A percentile compares a stretch with the other conserved stretches of the same genome.
Evolutionary conservation across 2,797 vertebrate genomes (phyloP).

Genomic region (Alectoris magna): DNA sequence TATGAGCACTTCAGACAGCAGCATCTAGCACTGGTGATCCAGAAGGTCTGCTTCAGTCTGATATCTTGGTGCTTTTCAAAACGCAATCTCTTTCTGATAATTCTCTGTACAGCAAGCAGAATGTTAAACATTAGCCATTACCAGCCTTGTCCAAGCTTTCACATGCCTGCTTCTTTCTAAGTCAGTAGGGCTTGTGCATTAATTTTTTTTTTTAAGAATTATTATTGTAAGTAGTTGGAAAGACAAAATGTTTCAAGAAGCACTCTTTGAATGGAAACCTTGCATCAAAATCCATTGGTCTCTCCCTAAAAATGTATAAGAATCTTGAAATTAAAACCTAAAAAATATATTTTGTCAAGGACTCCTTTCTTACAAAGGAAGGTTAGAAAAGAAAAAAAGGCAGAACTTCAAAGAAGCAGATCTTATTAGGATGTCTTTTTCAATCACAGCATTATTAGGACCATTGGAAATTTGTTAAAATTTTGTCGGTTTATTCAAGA

Average conservation of each 20-base stretch:
- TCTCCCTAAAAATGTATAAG: neutral
- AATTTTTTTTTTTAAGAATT: neutral
- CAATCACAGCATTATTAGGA: conserved; percentile 7
- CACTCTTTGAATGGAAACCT: neutral
- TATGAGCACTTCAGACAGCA: neutral
- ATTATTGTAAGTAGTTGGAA: neutral
- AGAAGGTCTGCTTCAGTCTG: neutral
- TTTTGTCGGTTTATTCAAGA: neutral
- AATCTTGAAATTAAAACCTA: conserved; percentile 1
- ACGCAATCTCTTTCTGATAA: neutral
- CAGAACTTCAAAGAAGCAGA: conserved; percentile 20
- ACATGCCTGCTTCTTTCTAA: neutral
- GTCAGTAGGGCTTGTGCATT: neutral
- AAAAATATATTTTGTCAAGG: neutral
- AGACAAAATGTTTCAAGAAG: neutral
- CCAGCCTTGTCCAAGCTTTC: neutral
- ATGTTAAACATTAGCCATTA: neutral
- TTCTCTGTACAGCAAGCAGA: neutral
- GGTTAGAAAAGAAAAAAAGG: conserved; percentile 8
- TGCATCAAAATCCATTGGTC: neutral
- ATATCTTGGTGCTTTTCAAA: neutral
- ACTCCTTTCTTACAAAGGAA: neutral
- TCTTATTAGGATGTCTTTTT: conserved; percentile 7
- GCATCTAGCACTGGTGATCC: neutral
- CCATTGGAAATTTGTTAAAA: conserved; percentile 3